These are phyloP conservation scores for Asteroscopus sphinx DNA, from an alignment of 2,888 invertebrate genomes.

Conservation along the genomic window DNA sequence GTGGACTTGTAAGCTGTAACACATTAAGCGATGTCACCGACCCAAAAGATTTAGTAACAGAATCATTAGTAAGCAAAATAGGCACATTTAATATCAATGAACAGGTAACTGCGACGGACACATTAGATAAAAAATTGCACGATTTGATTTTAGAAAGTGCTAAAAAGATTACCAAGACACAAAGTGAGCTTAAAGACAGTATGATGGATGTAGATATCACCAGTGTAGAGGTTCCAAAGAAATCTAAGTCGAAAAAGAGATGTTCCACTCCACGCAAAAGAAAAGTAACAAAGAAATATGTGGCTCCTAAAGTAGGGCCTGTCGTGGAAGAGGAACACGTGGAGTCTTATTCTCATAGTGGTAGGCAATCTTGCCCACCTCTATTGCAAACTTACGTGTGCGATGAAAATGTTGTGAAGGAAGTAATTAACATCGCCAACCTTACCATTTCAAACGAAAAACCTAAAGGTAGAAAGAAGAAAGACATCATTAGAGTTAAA, in stretches of 20 bases:
- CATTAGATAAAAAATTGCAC: constrained; percentile 72
- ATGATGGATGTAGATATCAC: constrained; percentile 57
- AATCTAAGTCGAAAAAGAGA: constrained; percentile 64
- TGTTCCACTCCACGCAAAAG: constrained; percentile 76
- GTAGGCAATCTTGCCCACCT: constrained; percentile 77
- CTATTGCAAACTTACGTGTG: constrained; percentile 55
- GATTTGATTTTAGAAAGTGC: constrained; percentile 80
- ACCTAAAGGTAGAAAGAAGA: constrained; percentile 68
- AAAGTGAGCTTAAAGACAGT: constrained; percentile 37
- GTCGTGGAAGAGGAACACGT: constrained; percentile 75
- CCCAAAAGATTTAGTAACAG: constrained; percentile 57
- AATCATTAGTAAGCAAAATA: constrained; percentile 71
- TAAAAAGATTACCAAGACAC: constrained; percentile 65
- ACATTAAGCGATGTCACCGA: constrained; percentile 40
- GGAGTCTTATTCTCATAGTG: constrained; percentile 68
- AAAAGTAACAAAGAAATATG: constrained; percentile 57
- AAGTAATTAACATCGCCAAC: constrained; percentile 45
- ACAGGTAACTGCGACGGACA: constrained; percentile 67
- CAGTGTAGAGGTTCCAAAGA: constrained; percentile 43
- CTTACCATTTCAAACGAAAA: constrained; percentile 43
- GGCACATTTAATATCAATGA: constrained; percentile 67
- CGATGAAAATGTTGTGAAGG: constrained; percentile 50
- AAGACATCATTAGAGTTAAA: constrained; percentile 83
- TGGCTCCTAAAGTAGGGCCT: constrained; percentile 60
- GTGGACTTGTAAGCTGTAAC: constrained; percentile 60